Conservation (phyloP, 2,888 invertebrate species). For the Pecten maximus region DNA sequence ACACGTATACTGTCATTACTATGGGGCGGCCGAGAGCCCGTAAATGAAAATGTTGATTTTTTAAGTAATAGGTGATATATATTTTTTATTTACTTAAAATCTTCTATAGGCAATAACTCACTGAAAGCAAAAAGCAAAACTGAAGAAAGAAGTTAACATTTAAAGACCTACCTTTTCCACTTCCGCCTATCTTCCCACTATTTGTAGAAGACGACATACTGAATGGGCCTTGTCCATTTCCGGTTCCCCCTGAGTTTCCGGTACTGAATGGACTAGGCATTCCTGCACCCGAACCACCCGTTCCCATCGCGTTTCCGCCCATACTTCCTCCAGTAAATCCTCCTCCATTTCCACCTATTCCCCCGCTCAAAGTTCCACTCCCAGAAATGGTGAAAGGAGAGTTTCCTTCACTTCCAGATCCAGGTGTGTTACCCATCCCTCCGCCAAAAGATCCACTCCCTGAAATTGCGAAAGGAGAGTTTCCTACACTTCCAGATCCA, state of each 20-base stretch:
- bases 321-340: not conserved
- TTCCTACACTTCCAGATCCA: not conserved
- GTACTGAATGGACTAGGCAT: slow-evolving; percentile 5
- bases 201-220: not conserved
- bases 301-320: not conserved
- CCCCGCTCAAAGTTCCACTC: not conserved
- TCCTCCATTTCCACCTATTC: no score
- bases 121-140: no score
- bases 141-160: not conserved
- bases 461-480: not conserved
- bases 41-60: no score
- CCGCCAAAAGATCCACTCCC: not conserved
- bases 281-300: not conserved
- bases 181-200: not conserved
- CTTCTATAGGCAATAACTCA: no score
- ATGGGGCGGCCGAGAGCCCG: no score
- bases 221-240: not conserved
- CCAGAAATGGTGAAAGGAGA: not conserved
- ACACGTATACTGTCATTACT: no score
- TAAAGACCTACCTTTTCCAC: not conserved
- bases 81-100: no score
- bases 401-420: not conserved
- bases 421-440: not conserved
- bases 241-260: not conserved
- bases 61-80: no score